Base-by-base conservation (phyloP, 2,113 vertebrate genomes). In the Aptenodytes patagonicus region DNA sequence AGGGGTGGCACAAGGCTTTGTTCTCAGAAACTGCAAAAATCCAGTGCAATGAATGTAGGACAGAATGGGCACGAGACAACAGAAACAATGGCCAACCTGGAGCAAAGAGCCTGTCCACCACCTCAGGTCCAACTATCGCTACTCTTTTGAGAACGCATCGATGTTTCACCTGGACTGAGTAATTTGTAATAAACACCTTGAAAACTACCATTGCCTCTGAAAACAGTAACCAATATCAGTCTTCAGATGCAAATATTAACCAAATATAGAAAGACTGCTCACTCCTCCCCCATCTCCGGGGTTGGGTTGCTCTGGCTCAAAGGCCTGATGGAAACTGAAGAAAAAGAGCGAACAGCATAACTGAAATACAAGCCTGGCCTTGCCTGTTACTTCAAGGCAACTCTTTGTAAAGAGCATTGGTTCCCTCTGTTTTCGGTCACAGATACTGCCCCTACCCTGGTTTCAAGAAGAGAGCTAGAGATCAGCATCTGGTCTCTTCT, bases 1-100 rank as follows among this genome's bases (percentile, higher is more conserved):
- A 99, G 1, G 99, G 99, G 92, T 99, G 99, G 95, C 99, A 99
- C 96, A 99, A 98, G 69, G 98, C 98, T 97, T 99, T 99, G 97
- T 99, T 99, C 97, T 99, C 99, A 93, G 99, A 99, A 97, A 99
- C 99, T 99, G 98, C 52, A 98, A 80, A 96, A 98, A 65, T 49
- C 38, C 97, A 94, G 32, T 2, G 8, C 46, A 77, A 38, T 47
- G n/a, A 95, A 73, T 52, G 40, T 31, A 68, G 28, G 19, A 15
- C 17, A 83, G 58, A 83, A 92, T 10, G 40, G 62, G 32, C 25
- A 87, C 0, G 3, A 83, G 81, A 31, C 11, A 94, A 64, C 44
- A 91, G 60, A 68, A 89, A 44, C 36, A 85, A 55, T 4, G 38
- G 49, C 54, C 34, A 86, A 7, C 7, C 8, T 73, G 51, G 29